phyloP scores from a whole-genome alignment of 2,113 vertebrate genomes.

The Carettochelys insculpta region DNA sequence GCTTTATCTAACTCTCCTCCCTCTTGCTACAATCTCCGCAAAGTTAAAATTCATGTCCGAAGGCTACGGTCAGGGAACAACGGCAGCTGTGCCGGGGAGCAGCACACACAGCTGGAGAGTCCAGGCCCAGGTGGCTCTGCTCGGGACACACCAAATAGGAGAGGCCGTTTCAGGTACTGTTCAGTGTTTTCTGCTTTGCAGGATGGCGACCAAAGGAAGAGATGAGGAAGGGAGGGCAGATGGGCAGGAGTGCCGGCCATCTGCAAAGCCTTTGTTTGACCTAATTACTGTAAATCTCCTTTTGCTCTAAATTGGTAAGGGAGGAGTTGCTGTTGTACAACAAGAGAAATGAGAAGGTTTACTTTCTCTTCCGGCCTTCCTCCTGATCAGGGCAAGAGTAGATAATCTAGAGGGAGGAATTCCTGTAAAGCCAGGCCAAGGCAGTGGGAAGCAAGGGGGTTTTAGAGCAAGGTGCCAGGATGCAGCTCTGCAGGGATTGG shows the following conservation, averaged over 20 bases:
- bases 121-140: constrained; percentile 61
- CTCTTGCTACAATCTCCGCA: constrained; percentile 83
- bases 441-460: constrained; percentile 30
- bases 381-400: neutral
- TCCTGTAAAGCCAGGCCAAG: constrained; percentile 49
- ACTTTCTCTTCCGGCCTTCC: neutral
- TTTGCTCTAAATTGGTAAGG: constrained; percentile 40
- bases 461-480: constrained; percentile 39
- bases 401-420: constrained; percentile 5
- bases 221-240: neutral
- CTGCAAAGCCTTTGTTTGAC: constrained; percentile 75
- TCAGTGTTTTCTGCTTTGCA: constrained; percentile 27
- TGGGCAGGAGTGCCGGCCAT: constrained; percentile 18
- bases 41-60: constrained; percentile 84
- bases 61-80: constrained; percentile 74
- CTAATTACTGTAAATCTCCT: constrained; percentile 75
- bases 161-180: constrained; percentile 86
- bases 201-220: neutral
- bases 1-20: constrained; percentile 76
- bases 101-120: constrained; percentile 64
- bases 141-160: constrained; percentile 68
- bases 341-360: neutral
- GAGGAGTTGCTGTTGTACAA: constrained; percentile 25
- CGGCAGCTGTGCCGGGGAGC: constrained; percentile 69
- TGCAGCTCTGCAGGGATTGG: constrained; percentile 79